These are phyloP conservation scores for Chelonia mydas DNA, from an alignment of 2,797 vertebrate genomes.

Conservation along the genomic window DNA sequence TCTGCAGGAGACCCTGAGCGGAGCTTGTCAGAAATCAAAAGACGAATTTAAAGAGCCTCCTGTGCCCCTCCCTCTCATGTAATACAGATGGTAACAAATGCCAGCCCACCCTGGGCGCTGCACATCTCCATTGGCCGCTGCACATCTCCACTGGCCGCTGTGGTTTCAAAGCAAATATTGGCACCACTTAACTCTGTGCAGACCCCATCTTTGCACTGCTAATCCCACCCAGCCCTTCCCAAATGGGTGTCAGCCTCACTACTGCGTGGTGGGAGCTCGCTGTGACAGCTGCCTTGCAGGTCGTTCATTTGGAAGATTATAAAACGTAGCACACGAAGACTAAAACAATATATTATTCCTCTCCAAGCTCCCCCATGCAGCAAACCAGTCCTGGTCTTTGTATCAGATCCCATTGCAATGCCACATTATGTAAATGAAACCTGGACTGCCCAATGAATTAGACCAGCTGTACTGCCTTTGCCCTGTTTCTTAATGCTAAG, in stretches of 20 bases:
- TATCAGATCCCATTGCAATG: neutral
- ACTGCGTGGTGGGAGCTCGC: neutral
- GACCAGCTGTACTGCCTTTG: neutral
- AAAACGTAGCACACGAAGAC: neutral
- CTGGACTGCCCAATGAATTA: neutral
- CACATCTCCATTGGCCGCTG: fast-evolving
- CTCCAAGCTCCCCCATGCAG: neutral
- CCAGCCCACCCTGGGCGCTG: fast-evolving
- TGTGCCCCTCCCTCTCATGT: no score
- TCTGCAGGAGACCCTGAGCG: neutral
- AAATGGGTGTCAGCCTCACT: neutral
- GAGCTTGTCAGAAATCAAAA: neutral
- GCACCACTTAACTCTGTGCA: fast-evolving
- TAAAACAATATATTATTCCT: neutral
- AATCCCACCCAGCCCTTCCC: neutral
- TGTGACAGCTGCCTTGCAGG: neutral
- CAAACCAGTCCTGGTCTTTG: neutral
- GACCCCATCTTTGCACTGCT: fast-evolving
- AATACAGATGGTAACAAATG: neutral
- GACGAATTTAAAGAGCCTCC: fast-evolving
- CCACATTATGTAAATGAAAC: neutral
- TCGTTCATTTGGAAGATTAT: neutral
- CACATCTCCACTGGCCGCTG: fast-evolving
- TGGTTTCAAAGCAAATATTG: neutral
- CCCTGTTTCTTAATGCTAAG: neutral